Evolutionary conservation across 2,888 invertebrate species (phyloP).

Genomic region (Sicus ferrugineus): DNA sequence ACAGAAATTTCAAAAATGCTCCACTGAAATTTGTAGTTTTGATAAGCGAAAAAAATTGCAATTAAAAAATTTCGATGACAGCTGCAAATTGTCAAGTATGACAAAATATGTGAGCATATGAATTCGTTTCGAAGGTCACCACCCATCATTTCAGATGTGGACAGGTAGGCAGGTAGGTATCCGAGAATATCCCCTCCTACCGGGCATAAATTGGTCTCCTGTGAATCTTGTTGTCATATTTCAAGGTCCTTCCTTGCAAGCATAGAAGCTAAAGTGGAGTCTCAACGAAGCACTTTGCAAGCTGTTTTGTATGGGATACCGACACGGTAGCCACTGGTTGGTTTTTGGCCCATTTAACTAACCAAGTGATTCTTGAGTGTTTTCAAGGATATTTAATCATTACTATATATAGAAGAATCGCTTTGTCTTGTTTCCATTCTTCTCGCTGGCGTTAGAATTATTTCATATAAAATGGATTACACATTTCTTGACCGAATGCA

Average conservation of each 20-base stretch:
- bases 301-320: neutral
- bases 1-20: too few species aligned
- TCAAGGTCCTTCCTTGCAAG: neutral
- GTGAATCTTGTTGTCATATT: too few species aligned
- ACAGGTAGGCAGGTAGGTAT: too few species aligned
- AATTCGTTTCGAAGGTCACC: neutral
- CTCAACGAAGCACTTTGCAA: neutral
- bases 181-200: too few species aligned
- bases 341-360: neutral
- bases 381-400: neutral
- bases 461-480: neutral
- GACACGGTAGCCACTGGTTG: constrained; percentile 7
- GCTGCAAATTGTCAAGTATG: too few species aligned
- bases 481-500: neutral
- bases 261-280: neutral
- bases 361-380: neutral
- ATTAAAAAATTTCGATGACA: too few species aligned
- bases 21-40: too few species aligned
- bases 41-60: too few species aligned
- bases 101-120: too few species aligned
- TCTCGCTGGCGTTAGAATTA: constrained; percentile 10
- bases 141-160: too few species aligned
- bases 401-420: neutral
- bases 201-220: too few species aligned
- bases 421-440: neutral